phyloP scores from a whole-genome alignment of 2,888 invertebrate species.

The Parnassius apollo region DNA sequence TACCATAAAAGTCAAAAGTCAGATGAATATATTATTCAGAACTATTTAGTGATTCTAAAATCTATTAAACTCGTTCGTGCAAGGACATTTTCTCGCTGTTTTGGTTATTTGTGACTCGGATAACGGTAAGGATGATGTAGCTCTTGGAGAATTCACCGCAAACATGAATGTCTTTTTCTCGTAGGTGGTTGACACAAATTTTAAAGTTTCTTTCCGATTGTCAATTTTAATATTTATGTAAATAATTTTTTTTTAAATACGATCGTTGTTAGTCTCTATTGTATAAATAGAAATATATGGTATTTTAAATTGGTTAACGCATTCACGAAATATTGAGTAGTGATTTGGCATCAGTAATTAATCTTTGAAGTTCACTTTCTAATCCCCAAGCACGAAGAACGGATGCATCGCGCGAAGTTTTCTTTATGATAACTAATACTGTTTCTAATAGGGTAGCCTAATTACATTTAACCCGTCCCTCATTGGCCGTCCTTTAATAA shows the following conservation, averaged over 20 bases:
- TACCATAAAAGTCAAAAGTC: conserved; percentile 56
- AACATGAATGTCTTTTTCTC: conserved; percentile 39
- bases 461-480: conserved; percentile 22
- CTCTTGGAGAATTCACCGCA: conserved; percentile 48
- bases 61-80: conserved; percentile 44
- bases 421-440: conserved; percentile 41
- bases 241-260: background rate
- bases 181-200: conserved; percentile 51
- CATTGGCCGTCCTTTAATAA: conserved; percentile 33
- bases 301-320: conserved; percentile 7
- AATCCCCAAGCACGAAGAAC: conserved; percentile 53
- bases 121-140: conserved; percentile 65
- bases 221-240: background rate
- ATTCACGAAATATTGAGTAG: conserved; percentile 40
- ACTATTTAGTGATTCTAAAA: conserved; percentile 45
- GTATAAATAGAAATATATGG: background rate
- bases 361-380: conserved; percentile 76
- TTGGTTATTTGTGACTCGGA: conserved; percentile 38
- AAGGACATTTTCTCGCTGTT: conserved; percentile 51
- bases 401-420: conserved; percentile 58
- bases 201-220: background rate
- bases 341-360: conserved; percentile 66
- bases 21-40: conserved; percentile 35
- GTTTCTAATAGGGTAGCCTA: conserved; percentile 16
- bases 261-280: background rate